Conservation (phyloP, 2,797 vertebrate genomes). For the Pantherophis alleghaniensis region DNA sequence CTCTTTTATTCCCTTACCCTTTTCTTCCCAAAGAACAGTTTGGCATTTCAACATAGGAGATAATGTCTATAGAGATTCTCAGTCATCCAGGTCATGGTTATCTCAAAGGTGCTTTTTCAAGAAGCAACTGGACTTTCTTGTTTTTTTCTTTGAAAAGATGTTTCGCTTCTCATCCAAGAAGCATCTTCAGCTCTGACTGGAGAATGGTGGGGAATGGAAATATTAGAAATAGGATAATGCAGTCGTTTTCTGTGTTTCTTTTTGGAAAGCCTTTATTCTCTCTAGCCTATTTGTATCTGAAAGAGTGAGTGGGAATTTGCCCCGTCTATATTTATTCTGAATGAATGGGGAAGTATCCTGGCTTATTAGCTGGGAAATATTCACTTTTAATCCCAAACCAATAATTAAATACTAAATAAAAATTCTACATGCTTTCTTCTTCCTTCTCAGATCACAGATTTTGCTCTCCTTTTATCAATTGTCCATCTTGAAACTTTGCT, state of each 20-base stretch:
- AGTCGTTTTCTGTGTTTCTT: not conserved
- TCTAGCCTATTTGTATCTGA: not conserved
- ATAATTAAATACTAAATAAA: not conserved
- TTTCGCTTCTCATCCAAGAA: too few relatives aligned
- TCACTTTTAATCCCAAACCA: not conserved
- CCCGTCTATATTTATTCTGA: not conserved
- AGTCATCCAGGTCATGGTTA: too few relatives aligned
- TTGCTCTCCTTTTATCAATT: not conserved
- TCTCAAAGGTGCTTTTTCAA: too few relatives aligned
- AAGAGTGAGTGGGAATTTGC: not conserved
- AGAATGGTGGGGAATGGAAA: too few relatives aligned
- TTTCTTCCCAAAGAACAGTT: not conserved
- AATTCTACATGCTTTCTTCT: not conserved
- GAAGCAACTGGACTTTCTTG: too few relatives aligned
- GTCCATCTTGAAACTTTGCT: not conserved
- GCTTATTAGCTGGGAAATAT: not conserved
- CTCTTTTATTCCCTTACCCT: not conserved
- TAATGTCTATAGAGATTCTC: too few relatives aligned
- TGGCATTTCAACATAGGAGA: not conserved
- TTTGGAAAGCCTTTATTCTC: not conserved
- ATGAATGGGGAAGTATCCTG: not conserved
- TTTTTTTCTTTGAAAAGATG: too few relatives aligned
- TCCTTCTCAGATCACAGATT: not conserved
- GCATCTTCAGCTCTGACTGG: too few relatives aligned
- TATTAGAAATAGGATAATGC: not conserved